Conservation (phyloP, 2,113 vertebrate species). For the Hippocampus comes region DNA sequence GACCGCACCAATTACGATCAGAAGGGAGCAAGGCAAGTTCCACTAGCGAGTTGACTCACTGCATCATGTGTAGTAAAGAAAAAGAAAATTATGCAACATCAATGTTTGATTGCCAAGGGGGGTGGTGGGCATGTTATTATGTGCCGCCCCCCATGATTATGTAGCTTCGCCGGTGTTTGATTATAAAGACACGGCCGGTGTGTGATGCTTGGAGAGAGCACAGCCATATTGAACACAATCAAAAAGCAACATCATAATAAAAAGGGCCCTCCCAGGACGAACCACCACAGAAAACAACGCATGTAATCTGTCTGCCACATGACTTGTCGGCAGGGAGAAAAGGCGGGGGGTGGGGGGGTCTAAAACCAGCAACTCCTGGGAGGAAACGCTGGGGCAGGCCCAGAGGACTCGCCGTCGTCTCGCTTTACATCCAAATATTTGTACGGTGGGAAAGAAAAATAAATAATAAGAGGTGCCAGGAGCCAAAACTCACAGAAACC, state of each 20-base stretch:
- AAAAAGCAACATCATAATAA: conserved; percentile 51
- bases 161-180: conserved; percentile 59
- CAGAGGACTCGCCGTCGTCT: conserved; percentile 31
- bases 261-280: conserved; percentile 48
- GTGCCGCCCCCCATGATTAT: conserved; percentile 63
- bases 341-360: neutral
- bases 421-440: conserved; percentile 43
- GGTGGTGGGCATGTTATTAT: conserved; percentile 51
- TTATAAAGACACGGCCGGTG: conserved; percentile 62
- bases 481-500: conserved; percentile 50
- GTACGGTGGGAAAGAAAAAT: conserved; percentile 29
- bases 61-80: conserved; percentile 5
- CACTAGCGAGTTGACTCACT: conserved; percentile 34
- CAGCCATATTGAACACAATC: conserved; percentile 54
- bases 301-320: conserved; percentile 54
- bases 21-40: conserved; percentile 18
- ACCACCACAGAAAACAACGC: conserved; percentile 49
- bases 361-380: conserved; percentile 34
- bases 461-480: neutral
- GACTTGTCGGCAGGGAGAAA: conserved; percentile 39
- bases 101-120: neutral
- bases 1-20: conserved; percentile 7
- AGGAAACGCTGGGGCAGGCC: conserved; percentile 40
- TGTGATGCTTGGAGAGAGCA: conserved; percentile 27
- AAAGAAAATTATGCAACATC: neutral